Conservation (phyloP, 1,140 invertebrate genomes). For the Tigriopus japonicus region DNA sequence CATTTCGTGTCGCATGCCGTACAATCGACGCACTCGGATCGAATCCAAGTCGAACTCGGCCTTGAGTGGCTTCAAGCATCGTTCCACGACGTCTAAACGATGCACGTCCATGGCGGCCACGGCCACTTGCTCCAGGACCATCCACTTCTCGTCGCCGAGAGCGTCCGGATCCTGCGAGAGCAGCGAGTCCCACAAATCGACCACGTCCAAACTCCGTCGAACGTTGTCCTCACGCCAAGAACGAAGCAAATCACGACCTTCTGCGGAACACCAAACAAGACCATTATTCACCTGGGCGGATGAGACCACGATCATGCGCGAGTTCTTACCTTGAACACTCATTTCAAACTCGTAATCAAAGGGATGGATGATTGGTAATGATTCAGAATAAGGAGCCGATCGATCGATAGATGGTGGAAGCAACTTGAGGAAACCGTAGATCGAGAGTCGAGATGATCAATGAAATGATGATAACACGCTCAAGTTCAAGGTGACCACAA, state of each 20-base stretch:
- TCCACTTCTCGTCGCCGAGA: conserved; percentile 78
- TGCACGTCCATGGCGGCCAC: conserved; percentile 77
- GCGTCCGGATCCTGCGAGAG: conserved; percentile 51
- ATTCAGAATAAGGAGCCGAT: too few relatives aligned
- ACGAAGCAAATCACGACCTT: conserved; percentile 55
- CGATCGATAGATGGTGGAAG: too few relatives aligned
- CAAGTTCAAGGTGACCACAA: too few relatives aligned
- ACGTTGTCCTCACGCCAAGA: conserved; percentile 82
- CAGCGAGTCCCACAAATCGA: conserved; percentile 62
- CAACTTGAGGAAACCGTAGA: too few relatives aligned
- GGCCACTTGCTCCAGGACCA: conserved; percentile 78
- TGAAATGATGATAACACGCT: too few relatives aligned
- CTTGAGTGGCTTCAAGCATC: conserved; percentile 53
- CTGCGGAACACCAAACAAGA: conserved; percentile 33
- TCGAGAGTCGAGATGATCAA: too few relatives aligned
- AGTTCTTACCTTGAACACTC: too few relatives aligned
- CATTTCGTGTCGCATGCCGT: conserved; percentile 70
- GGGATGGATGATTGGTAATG: too few relatives aligned
- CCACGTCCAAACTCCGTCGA: conserved; percentile 64
- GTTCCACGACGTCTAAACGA: conserved; percentile 50
- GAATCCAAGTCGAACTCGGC: conserved; percentile 69
- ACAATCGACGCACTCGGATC: conserved; percentile 59
- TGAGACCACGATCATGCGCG: too few relatives aligned
- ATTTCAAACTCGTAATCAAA: too few relatives aligned
- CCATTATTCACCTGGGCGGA: too few relatives aligned